Evolutionary conservation across 2,888 invertebrate genomes (phyloP), one percentile per base, ranked within the genome.

Genomic region (Pegoplata infirma): DNA sequence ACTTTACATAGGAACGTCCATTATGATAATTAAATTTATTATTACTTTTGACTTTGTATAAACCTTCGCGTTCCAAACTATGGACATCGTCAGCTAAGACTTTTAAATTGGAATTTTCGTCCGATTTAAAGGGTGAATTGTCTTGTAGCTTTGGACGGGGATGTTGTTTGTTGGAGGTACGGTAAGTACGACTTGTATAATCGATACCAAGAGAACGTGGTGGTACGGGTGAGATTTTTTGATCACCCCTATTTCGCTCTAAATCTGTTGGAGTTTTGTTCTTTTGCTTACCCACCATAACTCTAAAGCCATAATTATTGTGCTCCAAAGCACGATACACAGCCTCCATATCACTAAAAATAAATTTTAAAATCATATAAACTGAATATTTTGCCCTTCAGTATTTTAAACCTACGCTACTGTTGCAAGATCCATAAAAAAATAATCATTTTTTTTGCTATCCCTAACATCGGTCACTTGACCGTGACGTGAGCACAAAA

Each of bases 1-100:
- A 86, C 87, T 67, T 81, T 14, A 83, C 73, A 21, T 83, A 83
- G 5, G 83, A 78, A 56, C 86, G 82, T 0, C 87, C 87, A 8
- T 83, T 84, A 19, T 81, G 82, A 78, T 81, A 86, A 56, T 82
- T 81, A 8, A 82, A 78, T 23, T 83, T 80, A 3, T 82, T 72
- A 36, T 80, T 63, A 47, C 81, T 73, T 7, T 58, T 17, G 12
- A 77, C n/a, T 1, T 78, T 67, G 36, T 73, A 72, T 28, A 82
- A 77, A 4, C 82, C 82, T 46, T 82, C 71, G 5, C 85, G 85
- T 56, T 88, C 88, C 44, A 86, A 53, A 0, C 63, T 80, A 32
- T 86, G 86, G 4, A 85, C 85, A 78, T 86, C 85, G 14, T 82
- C 83, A 0, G 81, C 82, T 74, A 83, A 23, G n/a, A 75, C 28